A percentile compares a stretch with the other conserved stretches of the same genome.
These are phyloP conservation scores for Melanotaenia pygmaea DNA, from an alignment of 2,797 vertebrate species.

Conservation along the genomic window DNA sequence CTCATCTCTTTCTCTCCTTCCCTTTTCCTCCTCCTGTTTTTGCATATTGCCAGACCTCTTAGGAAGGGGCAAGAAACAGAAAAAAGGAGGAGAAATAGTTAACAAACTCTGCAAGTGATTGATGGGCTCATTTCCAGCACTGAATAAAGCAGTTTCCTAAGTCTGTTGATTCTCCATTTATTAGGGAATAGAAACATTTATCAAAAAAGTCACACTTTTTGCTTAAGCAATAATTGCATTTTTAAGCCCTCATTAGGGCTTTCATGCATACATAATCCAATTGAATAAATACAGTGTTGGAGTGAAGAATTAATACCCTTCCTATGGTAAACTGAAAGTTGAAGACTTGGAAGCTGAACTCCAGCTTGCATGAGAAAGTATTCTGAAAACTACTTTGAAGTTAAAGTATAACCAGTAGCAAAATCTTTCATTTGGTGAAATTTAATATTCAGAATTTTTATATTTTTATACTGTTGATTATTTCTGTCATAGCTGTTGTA, in stretches of 20 bases:
- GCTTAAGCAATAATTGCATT: constrained; percentile 94
- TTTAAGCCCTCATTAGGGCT: constrained; percentile 92
- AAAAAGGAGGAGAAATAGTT: constrained; percentile 84
- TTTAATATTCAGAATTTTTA: constrained; percentile 30
- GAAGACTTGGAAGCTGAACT: constrained; percentile 65
- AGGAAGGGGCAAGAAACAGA: constrained; percentile 60
- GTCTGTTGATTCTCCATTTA: constrained; percentile 97
- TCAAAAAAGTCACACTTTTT: constrained; percentile 90
- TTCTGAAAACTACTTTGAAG: constrained; percentile 35
- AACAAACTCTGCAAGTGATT: constrained; percentile 95
- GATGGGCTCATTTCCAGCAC: constrained; percentile 98
- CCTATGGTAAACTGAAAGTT: constrained; percentile 77
- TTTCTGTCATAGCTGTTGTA: neutral
- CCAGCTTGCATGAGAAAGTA: constrained; percentile 36
- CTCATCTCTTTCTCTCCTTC: neutral
- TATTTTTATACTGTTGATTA: neutral
- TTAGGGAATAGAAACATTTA: constrained; percentile 98
- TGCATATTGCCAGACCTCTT: constrained; percentile 73
- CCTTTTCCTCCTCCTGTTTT: constrained; percentile 27
- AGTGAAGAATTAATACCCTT: constrained; percentile 83
- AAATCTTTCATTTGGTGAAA: constrained; percentile 30
- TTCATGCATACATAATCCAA: constrained; percentile 89
- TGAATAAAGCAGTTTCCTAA: constrained; percentile 97
- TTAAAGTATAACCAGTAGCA: constrained; percentile 14
- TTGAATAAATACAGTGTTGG: constrained; percentile 88